Percentiles rank a stretch among this genome's conserved stretches.
phyloP scores from a whole-genome alignment of 2,888 invertebrate species.

The Leptarthrus brevirostris region DNA sequence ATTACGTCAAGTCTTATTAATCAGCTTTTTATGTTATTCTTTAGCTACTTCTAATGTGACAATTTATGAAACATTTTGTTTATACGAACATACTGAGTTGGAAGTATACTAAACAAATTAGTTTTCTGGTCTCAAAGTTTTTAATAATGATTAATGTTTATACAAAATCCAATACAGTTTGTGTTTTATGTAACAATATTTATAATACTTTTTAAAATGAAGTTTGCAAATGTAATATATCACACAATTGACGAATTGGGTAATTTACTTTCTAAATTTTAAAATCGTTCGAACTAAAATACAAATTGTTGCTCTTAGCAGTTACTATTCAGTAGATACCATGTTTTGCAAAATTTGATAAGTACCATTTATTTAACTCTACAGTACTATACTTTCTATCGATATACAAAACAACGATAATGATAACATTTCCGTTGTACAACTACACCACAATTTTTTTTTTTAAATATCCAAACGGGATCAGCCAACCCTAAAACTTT shows the following conservation, averaged over 20 bases:
- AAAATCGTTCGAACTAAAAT: too few relatives aligned
- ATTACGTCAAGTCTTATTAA: constrained; percentile 38
- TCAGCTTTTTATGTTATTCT: background rate
- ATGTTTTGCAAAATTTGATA: too few relatives aligned
- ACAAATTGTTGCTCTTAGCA: too few relatives aligned
- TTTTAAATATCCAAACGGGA: too few relatives aligned
- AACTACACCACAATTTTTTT: too few relatives aligned
- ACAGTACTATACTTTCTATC: too few relatives aligned
- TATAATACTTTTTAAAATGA: too few relatives aligned
- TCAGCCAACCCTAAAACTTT: too few relatives aligned
- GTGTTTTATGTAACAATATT: constrained; percentile 15
- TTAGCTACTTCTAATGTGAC: constrained; percentile 12
- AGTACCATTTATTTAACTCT: too few relatives aligned
- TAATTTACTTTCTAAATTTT: background rate
- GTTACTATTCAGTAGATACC: too few relatives aligned
- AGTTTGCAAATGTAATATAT: constrained; percentile 24
- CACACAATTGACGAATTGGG: constrained; percentile 32
- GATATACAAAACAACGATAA: too few relatives aligned
- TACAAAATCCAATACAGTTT: constrained; percentile 16
- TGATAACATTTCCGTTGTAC: too few relatives aligned
- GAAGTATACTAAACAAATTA: background rate
- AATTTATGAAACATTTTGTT: constrained; percentile 23
- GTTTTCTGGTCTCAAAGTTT: constrained; percentile 18
- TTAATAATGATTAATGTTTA: constrained; percentile 4
- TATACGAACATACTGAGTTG: constrained; percentile 7